A percentile compares a stretch with the other conserved stretches of the same genome.
These are phyloP conservation scores for Leptoteleia sp. DNA, from an alignment of 1,140 invertebrate genomes.

Conservation along the genomic window DNA sequence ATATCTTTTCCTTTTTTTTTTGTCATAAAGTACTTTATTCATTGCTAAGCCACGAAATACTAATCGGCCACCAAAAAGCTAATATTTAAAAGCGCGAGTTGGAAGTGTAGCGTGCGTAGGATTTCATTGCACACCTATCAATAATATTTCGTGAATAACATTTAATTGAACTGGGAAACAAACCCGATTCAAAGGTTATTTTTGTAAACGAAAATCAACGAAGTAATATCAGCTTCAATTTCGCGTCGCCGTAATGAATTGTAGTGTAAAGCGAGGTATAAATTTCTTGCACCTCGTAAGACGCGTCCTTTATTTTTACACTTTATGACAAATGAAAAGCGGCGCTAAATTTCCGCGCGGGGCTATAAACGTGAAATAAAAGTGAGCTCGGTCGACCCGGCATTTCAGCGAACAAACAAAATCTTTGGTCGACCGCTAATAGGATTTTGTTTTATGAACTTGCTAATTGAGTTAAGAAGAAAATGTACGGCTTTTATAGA, in stretches of 20 bases:
- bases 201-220: neutral
- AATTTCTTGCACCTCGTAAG: neutral
- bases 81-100: slow-evolving; percentile 9
- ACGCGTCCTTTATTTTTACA: neutral
- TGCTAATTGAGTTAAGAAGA: slow-evolving; percentile 36
- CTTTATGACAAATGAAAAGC: neutral
- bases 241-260: neutral
- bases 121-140: neutral
- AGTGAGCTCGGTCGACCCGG: slow-evolving; percentile 19
- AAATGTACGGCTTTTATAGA: slow-evolving; percentile 52
- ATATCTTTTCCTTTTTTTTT: slow-evolving; percentile 41
- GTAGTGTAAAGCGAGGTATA: too few relatives aligned
- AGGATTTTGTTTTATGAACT: slow-evolving; percentile 35
- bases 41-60: slow-evolving; percentile 26
- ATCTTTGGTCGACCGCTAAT: slow-evolving; percentile 32
- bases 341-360: neutral
- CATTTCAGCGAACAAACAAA: slow-evolving; percentile 25
- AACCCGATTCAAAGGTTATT: neutral
- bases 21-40: slow-evolving; percentile 33
- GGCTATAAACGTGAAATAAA: slow-evolving; percentile 3
- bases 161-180: too few relatives aligned
- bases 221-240: neutral
- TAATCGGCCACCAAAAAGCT: slow-evolving; percentile 13
- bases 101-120: neutral
- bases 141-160: too few relatives aligned